These are phyloP conservation scores for Dendrocincla tyrannina DNA, from an alignment of 2,797 vertebrate species.

Conservation along the genomic window DNA sequence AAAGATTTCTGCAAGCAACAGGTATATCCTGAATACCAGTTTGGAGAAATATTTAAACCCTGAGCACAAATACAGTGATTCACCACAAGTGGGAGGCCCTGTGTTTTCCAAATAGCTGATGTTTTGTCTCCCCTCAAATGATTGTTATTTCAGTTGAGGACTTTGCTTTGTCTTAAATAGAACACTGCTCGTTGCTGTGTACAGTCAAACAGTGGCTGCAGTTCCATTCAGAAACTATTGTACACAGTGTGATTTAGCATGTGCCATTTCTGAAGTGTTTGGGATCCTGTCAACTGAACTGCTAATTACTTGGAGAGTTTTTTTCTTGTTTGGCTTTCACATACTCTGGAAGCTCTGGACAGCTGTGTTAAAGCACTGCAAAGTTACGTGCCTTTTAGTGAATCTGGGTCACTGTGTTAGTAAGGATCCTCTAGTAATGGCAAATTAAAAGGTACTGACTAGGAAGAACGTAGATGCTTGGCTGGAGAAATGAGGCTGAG, in stretches of 20 bases:
- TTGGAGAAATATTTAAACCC: neutral
- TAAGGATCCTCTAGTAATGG: neutral
- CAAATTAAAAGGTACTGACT: neutral
- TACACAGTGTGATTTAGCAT: neutral
- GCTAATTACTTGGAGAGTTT: neutral
- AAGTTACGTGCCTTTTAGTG: neutral
- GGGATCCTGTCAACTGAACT: neutral
- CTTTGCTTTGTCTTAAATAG: neutral
- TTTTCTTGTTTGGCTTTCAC: neutral
- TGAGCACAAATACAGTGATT: neutral
- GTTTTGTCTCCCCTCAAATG: neutral
- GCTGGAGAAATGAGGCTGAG: neutral
- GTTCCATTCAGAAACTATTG: neutral
- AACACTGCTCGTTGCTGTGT: neutral
- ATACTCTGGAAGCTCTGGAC: neutral
- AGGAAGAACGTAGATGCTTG: neutral
- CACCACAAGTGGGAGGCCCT: neutral
- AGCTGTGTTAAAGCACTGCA: neutral
- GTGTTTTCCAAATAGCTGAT: constrained; percentile 14
- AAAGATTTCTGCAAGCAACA: neutral
- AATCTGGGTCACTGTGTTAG: neutral
- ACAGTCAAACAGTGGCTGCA: neutral
- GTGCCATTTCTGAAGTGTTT: neutral
- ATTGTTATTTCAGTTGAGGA: neutral
- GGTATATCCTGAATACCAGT: neutral